Percentiles rank a stretch among this genome's conserved stretches.
phyloP scores from a whole-genome alignment of 2,888 invertebrate species.

The Caenorhabditis macrosperma region DNA sequence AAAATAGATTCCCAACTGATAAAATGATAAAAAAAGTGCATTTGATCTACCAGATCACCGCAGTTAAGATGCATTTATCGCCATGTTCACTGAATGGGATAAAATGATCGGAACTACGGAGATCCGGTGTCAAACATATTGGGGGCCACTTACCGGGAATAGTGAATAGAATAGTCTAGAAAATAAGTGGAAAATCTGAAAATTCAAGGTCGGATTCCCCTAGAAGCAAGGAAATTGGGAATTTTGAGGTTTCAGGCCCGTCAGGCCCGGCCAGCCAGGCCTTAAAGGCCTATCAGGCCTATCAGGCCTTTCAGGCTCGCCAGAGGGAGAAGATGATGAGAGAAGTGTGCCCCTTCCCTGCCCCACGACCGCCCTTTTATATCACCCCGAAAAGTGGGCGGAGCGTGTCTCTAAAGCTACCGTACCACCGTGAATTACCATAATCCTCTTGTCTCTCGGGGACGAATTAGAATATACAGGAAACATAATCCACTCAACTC shows the following conservation, averaged over 20 bases:
- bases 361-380: neutral
- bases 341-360: too few species aligned
- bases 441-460: neutral
- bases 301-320: too few species aligned
- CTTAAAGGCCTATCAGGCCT: neutral
- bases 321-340: neutral
- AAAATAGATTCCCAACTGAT: neutral
- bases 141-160: slow-evolving; percentile 3
- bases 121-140: slow-evolving; percentile 40
- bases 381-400: slow-evolving; percentile 8
- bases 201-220: neutral
- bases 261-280: neutral
- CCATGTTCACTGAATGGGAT: slow-evolving; percentile 42
- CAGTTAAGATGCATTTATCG: slow-evolving; percentile 74
- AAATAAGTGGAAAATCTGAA: neutral
- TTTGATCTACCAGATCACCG: slow-evolving; percentile 56
- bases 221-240: neutral
- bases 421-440: neutral
- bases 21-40: slow-evolving; percentile 4
- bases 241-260: neutral
- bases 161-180: neutral
- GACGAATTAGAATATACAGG: neutral
- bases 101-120: slow-evolving; percentile 64
- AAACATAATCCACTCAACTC: too few species aligned
- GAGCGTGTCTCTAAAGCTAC: slow-evolving; percentile 10